Evolutionary conservation across 2,888 invertebrate species (phyloP).

Genomic region (Protophormia terraenovae): DNA sequence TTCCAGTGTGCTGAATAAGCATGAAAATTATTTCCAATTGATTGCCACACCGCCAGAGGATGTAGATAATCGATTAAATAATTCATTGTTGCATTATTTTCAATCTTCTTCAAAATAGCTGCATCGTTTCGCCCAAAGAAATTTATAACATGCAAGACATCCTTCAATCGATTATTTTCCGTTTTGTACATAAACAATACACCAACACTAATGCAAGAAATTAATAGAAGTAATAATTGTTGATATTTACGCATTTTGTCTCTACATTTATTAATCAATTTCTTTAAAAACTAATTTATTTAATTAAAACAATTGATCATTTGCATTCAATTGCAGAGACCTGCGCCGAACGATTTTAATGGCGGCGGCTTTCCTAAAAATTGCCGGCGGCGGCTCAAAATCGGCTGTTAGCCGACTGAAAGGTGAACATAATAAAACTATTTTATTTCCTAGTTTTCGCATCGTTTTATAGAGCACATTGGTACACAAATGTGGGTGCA

Average conservation of each 20-base stretch:
- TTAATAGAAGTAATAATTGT: slow-evolving; percentile 87
- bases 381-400: no score
- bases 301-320: not conserved
- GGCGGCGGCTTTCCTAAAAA: no score
- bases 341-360: no score
- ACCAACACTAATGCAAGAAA: slow-evolving; percentile 87
- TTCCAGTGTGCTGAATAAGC: slow-evolving; percentile 85
- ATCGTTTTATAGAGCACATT: not conserved
- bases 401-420: no score
- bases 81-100: slow-evolving; percentile 73
- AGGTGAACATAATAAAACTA: no score
- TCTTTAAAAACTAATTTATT: not conserved
- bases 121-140: slow-evolving; percentile 86
- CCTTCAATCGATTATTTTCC: slow-evolving; percentile 91
- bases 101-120: slow-evolving; percentile 75
- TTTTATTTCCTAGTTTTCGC: no score
- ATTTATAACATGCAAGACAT: slow-evolving; percentile 92
- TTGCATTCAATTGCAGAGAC: no score
- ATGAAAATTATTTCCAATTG: slow-evolving; percentile 83
- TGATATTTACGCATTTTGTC: slow-evolving; percentile 91
- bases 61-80: slow-evolving; percentile 79
- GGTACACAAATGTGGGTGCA: no score
- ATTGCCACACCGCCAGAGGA: slow-evolving; percentile 84
- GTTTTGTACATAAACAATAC: slow-evolving; percentile 91
- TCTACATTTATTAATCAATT: not conserved